Evolutionary conservation across 2,888 invertebrate species (phyloP), one percentile per base, ranked within the genome.

Genomic region (Ferdinandea cuprea): DNA sequence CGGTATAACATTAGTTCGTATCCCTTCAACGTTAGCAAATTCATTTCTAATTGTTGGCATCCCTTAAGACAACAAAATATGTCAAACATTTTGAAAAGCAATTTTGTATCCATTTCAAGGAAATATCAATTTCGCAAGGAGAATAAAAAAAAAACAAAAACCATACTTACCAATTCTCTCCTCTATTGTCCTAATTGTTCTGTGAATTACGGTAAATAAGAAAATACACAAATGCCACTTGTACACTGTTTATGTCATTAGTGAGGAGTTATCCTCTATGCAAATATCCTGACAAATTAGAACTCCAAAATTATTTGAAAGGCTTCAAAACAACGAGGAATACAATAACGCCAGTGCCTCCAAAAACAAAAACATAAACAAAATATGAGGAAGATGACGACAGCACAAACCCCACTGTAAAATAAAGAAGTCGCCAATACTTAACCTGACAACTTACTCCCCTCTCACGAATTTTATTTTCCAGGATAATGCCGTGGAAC

Each of bases 251-350:
- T 83, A 83, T 78, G 73, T 83, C 83, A 83, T 83, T 83, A 83
- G 77, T 77, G 72, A 59, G 66, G 61, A 77, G 77, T 76, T 81
- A 66, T 73, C 50, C 44, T 44, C 52, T 61, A 19, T 19, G 61
- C 48, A 42, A 77, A 72, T 83, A 73, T 83, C 61, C 83, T 83
- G 83, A 83, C 83, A 83, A 83, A 83, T 83, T 83, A 78, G 83
- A 83, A 83, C 44, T 78, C 78, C 44, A 61, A 72, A 72, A 78
- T 78, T 83, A 78, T 83, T 83, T 83, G 83, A 83, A 83, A 78
- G 83, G 59, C 83, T 83, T 83, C 78, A 73, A 78, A 83, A 83
- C 78, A 83, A 73, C 77, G 59, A 56, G 59, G 46, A 44, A 28
- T 15, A 66, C 72, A 72, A 79, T 61, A 61, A 50, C 44, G 59